Conservation (phyloP, 2,888 invertebrate genomes). For the Nephrotoma flavescens region DNA sequence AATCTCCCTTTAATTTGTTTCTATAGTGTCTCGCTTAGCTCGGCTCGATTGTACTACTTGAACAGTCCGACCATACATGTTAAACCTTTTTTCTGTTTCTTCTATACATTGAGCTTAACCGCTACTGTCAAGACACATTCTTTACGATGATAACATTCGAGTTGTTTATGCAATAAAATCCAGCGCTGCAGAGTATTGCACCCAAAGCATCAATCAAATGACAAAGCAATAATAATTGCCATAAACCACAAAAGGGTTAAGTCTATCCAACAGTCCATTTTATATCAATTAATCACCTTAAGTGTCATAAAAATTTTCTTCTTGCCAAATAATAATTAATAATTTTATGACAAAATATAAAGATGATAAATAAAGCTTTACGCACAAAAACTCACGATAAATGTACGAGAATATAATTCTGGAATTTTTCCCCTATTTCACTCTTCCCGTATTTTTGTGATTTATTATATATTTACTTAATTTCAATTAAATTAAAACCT, state of each 20-base stretch:
- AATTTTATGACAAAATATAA: neutral
- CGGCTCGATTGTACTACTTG: too few species aligned
- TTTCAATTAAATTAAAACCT: neutral
- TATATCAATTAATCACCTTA: neutral
- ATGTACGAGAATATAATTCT: neutral
- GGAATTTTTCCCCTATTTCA: neutral
- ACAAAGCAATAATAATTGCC: neutral
- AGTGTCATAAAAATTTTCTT: neutral
- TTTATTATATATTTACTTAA: neutral
- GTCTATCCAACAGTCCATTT: neutral
- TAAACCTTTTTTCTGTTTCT: too few species aligned
- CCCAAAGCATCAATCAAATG: neutral
- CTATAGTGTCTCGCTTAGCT: too few species aligned
- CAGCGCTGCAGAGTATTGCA: too few species aligned
- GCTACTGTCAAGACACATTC: too few species aligned
- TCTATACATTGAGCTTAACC: too few species aligned
- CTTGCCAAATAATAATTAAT: neutral
- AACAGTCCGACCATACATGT: too few species aligned
- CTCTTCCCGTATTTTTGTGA: neutral
- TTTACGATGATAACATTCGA: too few species aligned
- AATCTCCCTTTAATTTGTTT: too few species aligned
- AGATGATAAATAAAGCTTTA: neutral
- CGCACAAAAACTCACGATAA: neutral
- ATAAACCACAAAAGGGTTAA: neutral
- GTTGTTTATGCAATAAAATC: too few species aligned